Base-by-base conservation (phyloP, 2,888 invertebrate species). In the Acanthacorydalis orientalis region DNA sequence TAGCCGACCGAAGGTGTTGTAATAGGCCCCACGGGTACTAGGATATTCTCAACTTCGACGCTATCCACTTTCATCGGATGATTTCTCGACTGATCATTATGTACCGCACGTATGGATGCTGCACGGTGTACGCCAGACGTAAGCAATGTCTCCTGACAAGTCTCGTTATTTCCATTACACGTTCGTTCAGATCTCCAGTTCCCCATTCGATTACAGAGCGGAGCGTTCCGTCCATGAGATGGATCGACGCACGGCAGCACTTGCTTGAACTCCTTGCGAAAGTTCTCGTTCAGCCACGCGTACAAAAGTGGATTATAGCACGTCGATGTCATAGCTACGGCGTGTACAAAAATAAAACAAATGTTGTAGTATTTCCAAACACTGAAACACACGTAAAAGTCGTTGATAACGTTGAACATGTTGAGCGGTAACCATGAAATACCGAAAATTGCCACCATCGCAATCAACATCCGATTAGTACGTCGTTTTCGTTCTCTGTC, bases 371-470 rank as follows among this genome's bases (percentile, higher is more conserved):
- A 91, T 44, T 77, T 76, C 78, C 88, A 83, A 51, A 80, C 73
- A 49, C 77, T 79, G 16, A 80, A 80, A 49, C 76, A 75, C 42
- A 74, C 73, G 61, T 85, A 80, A 57, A 89, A 83, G 60, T 90
- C 88, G 59, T 83, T 83, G 57, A 87, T 74, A 34, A 95, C 76
- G 62, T 95, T 95, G 54, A 91, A 80, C 46, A 86, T 68, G 62
- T 97, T 97, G 49, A 97, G 69, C 55, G 92, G 91, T 47, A 91
- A 66, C 92, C 97, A 98, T 33, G 93, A 96, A n/a, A 90, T 69
- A 0, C 92, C 89, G 61, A 98, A 98, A 47, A 97, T 90, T 10
- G 83, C 80, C 9, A 89, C 97, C 97, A 98, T 98, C 1, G 91
- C 86, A 50, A 97, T 92, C 50, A 98, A 69, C 97, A 97, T 98